Percentiles rank a stretch among this genome's conserved stretches.
phyloP scores from a whole-genome alignment of 2,888 invertebrate genomes.

The Agonopterix alstromeriana region DNA sequence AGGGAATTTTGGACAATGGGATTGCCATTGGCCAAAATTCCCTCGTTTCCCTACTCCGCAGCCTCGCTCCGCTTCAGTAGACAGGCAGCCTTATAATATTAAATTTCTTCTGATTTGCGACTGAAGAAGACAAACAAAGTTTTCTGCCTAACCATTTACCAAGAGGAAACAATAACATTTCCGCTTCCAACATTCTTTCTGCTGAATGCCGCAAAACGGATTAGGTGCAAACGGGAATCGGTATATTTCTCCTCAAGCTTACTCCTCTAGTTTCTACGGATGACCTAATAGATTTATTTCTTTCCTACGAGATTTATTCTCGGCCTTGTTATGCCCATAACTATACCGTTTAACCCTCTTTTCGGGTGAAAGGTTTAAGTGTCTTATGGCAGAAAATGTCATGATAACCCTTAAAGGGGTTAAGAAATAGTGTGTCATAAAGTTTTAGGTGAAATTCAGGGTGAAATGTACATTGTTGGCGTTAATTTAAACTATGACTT shows the following conservation, averaged over 20 bases:
- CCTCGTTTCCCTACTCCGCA: no score
- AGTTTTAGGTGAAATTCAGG: no score
- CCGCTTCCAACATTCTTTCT: background rate
- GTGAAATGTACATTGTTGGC: no score
- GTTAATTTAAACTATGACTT: no score
- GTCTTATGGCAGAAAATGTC: no score
- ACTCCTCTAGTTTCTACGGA: slow-evolving; percentile 8
- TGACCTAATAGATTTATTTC: slow-evolving; percentile 23
- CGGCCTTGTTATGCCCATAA: slow-evolving; percentile 21
- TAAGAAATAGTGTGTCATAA: no score
- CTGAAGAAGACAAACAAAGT: background rate
- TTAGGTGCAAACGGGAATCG: background rate
- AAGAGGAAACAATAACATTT: no score
- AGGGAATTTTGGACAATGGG: no score
- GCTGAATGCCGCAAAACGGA: background rate
- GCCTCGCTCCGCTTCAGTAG: no score
- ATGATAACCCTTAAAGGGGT: no score
- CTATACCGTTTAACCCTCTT: slow-evolving; percentile 6
- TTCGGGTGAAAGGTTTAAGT: background rate
- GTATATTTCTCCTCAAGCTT: slow-evolving; percentile 1
- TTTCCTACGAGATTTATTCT: slow-evolving; percentile 22
- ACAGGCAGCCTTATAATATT: no score
- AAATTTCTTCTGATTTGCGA: background rate
- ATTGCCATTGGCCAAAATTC: no score
- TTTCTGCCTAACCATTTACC: background rate